Base-by-base conservation (phyloP, 2,797 vertebrate species). In the Microchirus variegatus region DNA sequence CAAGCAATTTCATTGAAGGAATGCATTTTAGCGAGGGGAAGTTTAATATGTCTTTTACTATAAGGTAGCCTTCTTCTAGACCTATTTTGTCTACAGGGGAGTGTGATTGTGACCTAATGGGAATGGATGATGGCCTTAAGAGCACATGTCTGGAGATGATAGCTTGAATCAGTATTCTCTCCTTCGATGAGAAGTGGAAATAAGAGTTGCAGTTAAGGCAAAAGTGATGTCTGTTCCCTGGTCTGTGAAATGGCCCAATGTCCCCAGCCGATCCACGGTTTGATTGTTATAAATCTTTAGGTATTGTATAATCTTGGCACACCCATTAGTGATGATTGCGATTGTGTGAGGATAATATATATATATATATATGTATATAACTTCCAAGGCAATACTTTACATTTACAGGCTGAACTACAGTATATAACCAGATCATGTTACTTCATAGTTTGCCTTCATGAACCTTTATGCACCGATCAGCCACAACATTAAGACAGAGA, bases 241-340 rank as follows among this genome's bases (percentile, higher is more conserved):
- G 73, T 86, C 83, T 88, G 87, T 88, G 84, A 90, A 91, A 91
- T 89, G 81, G 81, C 81, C 86, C 86, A 86, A 87, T 90, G 85
- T 87, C 63, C 67, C 13, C 3, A 35, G 64, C 59, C 26, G 46
- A 63, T 76, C 74, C 80, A 52, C 67, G 63, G 56, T 77, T 78
- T 87, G 90, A 91, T 87, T 89, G 84, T 81, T 80, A 87, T 90
- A 87, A 90, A 90, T 89, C 86, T 83, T 70, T 80, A 70, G 67
- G 71, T 78, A 88, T 89, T 59, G 66, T 83, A 84, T 87, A 81
- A 85, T 82, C 74, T 81, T 72, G 82, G 71, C 80, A 73, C 63
- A 41, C 44, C 77, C 78, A 80, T 85, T 77, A 78, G 63, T 4
- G 26, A 50, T 59, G 66, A 83, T 61, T 78, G 70, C 31, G 61